A percentile compares a stretch with the other conserved stretches of the same genome.
These are phyloP conservation scores for Xylota segnis DNA, from an alignment of 2,888 invertebrate species.

Conservation along the genomic window DNA sequence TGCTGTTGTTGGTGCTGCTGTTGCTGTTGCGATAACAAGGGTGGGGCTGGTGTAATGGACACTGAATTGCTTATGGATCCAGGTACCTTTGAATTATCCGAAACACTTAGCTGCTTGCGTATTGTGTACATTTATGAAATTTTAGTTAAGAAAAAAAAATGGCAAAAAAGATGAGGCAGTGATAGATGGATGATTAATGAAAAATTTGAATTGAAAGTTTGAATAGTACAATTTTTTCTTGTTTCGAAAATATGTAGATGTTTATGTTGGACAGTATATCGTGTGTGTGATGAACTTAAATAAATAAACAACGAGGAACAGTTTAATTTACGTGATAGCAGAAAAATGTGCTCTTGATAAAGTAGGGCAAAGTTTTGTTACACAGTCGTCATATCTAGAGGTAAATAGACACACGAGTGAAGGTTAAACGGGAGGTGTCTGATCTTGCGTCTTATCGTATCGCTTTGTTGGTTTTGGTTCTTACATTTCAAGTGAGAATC, in stretches of 20 bases:
- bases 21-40: slow-evolving; percentile 80
- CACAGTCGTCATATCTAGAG: not conserved
- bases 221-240: slow-evolving; percentile 3
- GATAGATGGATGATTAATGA: slow-evolving; percentile 50
- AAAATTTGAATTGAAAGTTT: not conserved
- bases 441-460: not conserved
- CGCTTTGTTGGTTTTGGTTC: not conserved
- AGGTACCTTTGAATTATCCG: slow-evolving; percentile 85
- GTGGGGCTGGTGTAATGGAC: slow-evolving; percentile 84
- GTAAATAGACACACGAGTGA: not conserved
- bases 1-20: slow-evolving; percentile 81
- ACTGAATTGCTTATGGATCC: slow-evolving; percentile 84
- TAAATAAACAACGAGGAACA: not conserved
- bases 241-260: slow-evolving; percentile 4
- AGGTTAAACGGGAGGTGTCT: not conserved
- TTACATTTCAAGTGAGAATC: not conserved
- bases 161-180: slow-evolving; percentile 51
- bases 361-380: slow-evolving; percentile 14
- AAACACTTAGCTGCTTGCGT: slow-evolving; percentile 84
- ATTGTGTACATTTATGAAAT: slow-evolving; percentile 69
- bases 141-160: slow-evolving; percentile 72
- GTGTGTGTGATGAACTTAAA: not conserved
- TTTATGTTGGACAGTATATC: slow-evolving; percentile 42
- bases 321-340: not conserved
- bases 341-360: slow-evolving; percentile 1